These are phyloP conservation scores for Erebia ligea DNA, from an alignment of 2,888 invertebrate genomes.

Conservation along the genomic window DNA sequence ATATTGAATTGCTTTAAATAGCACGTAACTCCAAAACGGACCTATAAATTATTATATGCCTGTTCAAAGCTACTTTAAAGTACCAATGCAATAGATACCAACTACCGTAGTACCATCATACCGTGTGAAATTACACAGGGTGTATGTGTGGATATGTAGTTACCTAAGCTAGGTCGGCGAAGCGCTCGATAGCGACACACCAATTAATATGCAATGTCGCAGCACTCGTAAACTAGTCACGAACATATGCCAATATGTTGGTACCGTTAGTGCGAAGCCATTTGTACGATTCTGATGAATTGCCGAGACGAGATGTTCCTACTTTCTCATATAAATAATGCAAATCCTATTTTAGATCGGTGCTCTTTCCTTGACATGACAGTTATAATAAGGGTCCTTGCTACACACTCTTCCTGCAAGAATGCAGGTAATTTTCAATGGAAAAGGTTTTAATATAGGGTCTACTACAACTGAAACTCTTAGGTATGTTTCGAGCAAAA, in stretches of 20 bases:
- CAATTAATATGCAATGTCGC: conserved; percentile 82
- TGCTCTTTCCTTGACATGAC: background rate
- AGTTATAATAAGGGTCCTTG: background rate
- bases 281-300: conserved; percentile 77
- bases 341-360: conserved; percentile 8
- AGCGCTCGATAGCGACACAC: conserved; percentile 77
- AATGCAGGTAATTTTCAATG: too few relatives aligned
- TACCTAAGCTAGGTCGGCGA: conserved; percentile 72
- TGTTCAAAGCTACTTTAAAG: background rate
- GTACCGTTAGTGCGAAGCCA: conserved; percentile 74
- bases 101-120: background rate
- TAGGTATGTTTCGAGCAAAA: too few relatives aligned
- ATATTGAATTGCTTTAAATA: too few relatives aligned
- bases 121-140: conserved; percentile 35
- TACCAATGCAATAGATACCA: background rate
- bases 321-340: conserved; percentile 39
- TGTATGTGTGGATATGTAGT: conserved; percentile 43
- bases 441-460: too few relatives aligned
- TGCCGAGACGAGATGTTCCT: conserved; percentile 44
- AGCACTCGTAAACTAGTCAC: conserved; percentile 81
- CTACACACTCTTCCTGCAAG: too few relatives aligned
- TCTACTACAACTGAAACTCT: too few relatives aligned
- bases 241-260: conserved; percentile 81
- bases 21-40: too few relatives aligned
- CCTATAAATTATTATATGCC: background rate